phyloP scores from a whole-genome alignment of 2,113 vertebrate genomes.

The Pluvianellus socialis region DNA sequence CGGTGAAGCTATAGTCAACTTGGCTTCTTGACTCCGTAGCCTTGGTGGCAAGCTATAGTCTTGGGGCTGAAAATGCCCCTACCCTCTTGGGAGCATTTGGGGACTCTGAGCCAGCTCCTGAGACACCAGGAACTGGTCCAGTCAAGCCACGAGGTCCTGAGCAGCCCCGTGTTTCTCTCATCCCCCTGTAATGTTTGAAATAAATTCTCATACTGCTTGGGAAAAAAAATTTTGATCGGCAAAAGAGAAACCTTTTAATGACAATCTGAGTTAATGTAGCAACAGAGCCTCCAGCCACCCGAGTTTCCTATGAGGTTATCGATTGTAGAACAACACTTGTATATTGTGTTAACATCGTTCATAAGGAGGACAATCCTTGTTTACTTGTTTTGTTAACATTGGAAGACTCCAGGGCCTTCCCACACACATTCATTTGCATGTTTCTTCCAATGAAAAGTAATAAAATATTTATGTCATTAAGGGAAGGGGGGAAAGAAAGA shows the following conservation, averaged over 20 bases:
- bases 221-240: background rate
- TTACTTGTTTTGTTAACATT: constrained; percentile 38
- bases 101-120: background rate
- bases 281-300: background rate
- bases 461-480: constrained; percentile 46
- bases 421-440: constrained; percentile 26
- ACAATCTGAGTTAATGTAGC: background rate
- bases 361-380: constrained; percentile 15
- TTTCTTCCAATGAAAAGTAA: constrained; percentile 2
- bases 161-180: background rate
- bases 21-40: background rate
- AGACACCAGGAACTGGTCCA: background rate
- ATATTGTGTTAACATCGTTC: background rate
- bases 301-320: background rate
- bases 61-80: background rate
- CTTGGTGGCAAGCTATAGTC: background rate
- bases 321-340: background rate
- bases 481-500: background rate
- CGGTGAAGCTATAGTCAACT: fast-evolving
- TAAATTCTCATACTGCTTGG: background rate
- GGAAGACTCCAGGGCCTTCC: constrained; percentile 33
- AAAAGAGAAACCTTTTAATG: background rate
- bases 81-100: background rate
- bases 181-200: background rate
- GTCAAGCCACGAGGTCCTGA: background rate